These are phyloP conservation scores for Lasioglossum baleicum DNA, from an alignment of 1,140 invertebrate genomes.

Conservation along the genomic window DNA sequence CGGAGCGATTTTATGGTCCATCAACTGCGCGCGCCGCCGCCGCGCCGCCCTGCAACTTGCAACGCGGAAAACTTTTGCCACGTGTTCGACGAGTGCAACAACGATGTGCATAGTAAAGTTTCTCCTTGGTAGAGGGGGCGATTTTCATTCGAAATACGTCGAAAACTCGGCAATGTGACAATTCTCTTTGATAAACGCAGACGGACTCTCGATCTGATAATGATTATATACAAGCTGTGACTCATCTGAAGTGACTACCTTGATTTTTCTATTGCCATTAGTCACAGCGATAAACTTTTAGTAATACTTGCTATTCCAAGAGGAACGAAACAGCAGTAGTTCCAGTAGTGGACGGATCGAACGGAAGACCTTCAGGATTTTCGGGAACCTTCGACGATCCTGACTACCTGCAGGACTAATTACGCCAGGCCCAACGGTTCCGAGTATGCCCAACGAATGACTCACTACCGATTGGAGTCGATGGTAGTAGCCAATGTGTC, in stretches of 20 bases:
- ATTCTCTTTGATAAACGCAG: too few relatives aligned
- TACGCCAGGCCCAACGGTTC: conserved; percentile 11
- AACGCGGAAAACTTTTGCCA: background rate
- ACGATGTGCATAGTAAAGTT: background rate
- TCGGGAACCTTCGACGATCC: conserved; percentile 13
- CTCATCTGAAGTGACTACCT: too few relatives aligned
- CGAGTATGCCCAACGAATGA: conserved; percentile 12
- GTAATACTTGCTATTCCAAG: too few relatives aligned
- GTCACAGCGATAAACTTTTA: too few relatives aligned
- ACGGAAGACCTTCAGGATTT: conserved; percentile 14
- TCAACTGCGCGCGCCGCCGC: conserved; percentile 8
- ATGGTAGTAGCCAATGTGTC: background rate
- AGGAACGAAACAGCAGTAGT: too few relatives aligned
- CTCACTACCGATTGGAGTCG: background rate
- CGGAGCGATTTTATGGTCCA: conserved; percentile 57
- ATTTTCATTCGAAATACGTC: too few relatives aligned
- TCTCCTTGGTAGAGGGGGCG: too few relatives aligned
- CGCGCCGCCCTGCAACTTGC: too few relatives aligned
- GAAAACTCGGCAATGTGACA: too few relatives aligned
- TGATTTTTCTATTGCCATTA: too few relatives aligned
- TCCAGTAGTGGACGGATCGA: background rate
- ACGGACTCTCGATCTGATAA: too few relatives aligned
- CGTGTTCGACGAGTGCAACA: background rate
- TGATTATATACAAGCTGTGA: too few relatives aligned
- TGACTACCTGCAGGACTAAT: conserved; percentile 51